Evolutionary conservation across 2,888 invertebrate species (phyloP), one percentile per base, ranked within the genome.

Genomic region (Euspilapteryx auroguttella): DNA sequence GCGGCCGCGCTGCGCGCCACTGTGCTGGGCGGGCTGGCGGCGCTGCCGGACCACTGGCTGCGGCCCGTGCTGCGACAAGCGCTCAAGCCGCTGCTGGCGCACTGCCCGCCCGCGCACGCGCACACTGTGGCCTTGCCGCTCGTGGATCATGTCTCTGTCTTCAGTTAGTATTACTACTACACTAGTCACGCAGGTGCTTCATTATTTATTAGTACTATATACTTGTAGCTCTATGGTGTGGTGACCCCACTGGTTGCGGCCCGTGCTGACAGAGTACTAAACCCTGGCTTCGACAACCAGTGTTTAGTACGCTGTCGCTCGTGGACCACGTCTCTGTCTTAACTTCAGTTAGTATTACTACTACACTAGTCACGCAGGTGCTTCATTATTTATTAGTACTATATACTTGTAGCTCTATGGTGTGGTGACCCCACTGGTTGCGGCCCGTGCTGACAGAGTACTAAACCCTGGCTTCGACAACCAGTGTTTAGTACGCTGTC

Each of bases 1-100:
- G 84, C 89, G 21, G 79, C 81, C 35, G 87, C 86, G 29, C 75
- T 95, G 27, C 75, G 85, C 2, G 82, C 81, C 38, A 86, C 89
- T 31, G 80, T 88, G 33, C 79, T 91, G 40, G 78, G 80, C 28
- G 82, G 83, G 41, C 75, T 89, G 32, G 65, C 85, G 64, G 76
- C 75, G 35, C 81, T 94, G 50, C 93, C 94, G 21, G 94, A 94
- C 61, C 87, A 89, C 65, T 82, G 92, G 63, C 66, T 94, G 47
- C 80, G 92, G 31, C 86, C 87, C 3, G 81, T 94, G 25, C 85
- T 93, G 38, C 80, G 94, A 25, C 85, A 86, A 21, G 93, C 94
- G 51, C 75, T 94, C 42, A 91, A 90, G 49, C 88, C 92, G 12
- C 89, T 92, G 45, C 82, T 94, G 39, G 85, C 85, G 51, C 86